phyloP scores from a whole-genome alignment of 2,113 vertebrate genomes.

The Hyaena hyaena region DNA sequence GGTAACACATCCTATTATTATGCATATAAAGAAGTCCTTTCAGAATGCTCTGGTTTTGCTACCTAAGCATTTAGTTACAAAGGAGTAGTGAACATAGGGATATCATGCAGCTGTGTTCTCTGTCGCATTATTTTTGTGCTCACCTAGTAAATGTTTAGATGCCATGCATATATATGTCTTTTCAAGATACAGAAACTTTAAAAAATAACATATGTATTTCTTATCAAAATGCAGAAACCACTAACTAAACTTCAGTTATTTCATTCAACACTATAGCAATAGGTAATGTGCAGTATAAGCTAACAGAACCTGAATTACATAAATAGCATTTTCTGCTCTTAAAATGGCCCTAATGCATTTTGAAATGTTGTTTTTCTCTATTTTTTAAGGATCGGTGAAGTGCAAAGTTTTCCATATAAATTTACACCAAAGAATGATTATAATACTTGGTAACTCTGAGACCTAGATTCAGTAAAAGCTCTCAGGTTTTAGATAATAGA shows the following conservation, averaged over 20 bases:
- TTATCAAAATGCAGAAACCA: not conserved
- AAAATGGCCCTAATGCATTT: not conserved
- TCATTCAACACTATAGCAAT: not conserved
- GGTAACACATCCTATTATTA: not conserved
- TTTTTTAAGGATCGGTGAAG: constrained; percentile 10
- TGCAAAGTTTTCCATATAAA: constrained; percentile 17
- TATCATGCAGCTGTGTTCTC: not conserved
- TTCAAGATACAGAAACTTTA: not conserved
- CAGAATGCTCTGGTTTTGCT: not conserved
- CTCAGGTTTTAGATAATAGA: not conserved
- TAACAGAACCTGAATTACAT: not conserved
- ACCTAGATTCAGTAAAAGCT: not conserved
- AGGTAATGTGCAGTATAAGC: not conserved
- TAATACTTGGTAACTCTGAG: constrained; percentile 1
- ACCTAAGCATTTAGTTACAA: not conserved
- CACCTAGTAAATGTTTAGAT: not conserved
- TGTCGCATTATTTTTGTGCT: not conserved
- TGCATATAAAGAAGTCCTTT: not conserved
- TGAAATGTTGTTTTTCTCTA: not conserved
- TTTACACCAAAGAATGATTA: not conserved
- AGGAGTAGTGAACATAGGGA: not conserved
- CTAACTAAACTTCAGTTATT: not conserved
- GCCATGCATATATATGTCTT: not conserved
- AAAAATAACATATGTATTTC: not conserved
- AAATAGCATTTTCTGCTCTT: not conserved